Evolutionary conservation across 2,113 vertebrate genomes (phyloP), one percentile per base, ranked within the genome.

Genomic region (Trematocara zebra): DNA sequence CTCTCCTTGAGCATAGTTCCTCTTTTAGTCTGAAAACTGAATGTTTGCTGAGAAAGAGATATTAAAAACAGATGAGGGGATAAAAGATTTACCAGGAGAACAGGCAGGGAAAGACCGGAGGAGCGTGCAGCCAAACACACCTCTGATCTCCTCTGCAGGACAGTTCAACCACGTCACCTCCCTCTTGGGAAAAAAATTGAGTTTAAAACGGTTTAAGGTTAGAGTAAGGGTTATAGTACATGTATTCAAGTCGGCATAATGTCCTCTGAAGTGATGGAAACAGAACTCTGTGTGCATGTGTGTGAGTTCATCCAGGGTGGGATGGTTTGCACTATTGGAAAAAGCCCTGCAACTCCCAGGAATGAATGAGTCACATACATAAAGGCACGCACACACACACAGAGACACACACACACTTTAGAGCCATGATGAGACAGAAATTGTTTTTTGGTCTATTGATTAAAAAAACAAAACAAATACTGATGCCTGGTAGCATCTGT

Each of bases 331-430:
- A 26, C 83, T 56, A 37, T 76, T 90, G 88, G 88, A 89, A 90
- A 90, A 88, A 84, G 76, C 69, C 42, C 42, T 49, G 69, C 84
- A 89, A 86, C 88, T 91, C 87, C 82, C 52, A 85, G 91, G 91
- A 93, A 93, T 49, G 64, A 87, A 88, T 94, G 90, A 94, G 83
- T 92, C 93, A 93, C 69, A 57, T 82, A 81, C 69, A 80, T 35
- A 47, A 56, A 78, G 2, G 69, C 76, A 49, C 42, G 64, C 59
- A 74, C 57, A 85, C 35, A 78, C 28, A 81, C 1, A 23, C 0
- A 67, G 1, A 64, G 1, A 52, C 4, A 61, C 20, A 76, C 72
- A 17, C 7, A 54, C 37, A 78, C n/a, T 49, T 26, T 42, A 82
- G 12, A 52, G 10, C 37, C 61, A 64, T 35, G 40, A 26, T 47